Evolutionary conservation across 2,888 invertebrate species (phyloP), one percentile per base, ranked within the genome.

Genomic region (Enoplolaimus lenunculus): DNA sequence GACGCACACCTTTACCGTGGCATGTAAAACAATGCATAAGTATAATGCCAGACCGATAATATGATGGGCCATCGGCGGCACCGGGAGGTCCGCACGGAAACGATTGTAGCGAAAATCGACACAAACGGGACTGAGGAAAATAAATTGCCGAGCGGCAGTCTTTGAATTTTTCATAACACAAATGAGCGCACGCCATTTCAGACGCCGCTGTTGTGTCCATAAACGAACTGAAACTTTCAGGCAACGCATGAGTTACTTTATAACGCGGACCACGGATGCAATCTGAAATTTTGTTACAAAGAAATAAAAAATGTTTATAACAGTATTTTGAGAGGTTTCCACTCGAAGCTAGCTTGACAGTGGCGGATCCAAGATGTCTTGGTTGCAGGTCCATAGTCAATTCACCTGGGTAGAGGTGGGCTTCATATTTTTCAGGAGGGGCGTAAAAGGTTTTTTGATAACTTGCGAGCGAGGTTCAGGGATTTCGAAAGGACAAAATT

Each of bases 171-270:
- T 62, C 64, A 33, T 13, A 62, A 33, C 64, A 62, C 16, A 62
- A 33, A 62, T 62, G 26, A 33, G 64, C 64, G 31, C 64, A 62
- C 31, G 64, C 64, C 26, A 62, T 13, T 62, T 62, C 64, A n/a
- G 64, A 62, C 13, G 64, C 30, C 13, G n/a, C 64, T 7, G 31
- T 26, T 7, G 64, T 62, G 26, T 62, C 64, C 13, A 26, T 7
- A 33, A 62, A 62, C 7, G 64, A 62, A 13, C 13, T 33, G 26
- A 62, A 62, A 29, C 26, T 7, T 33, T 62, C 30, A 7, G 64
- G 64, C 26, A 62, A 13, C 7, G 64, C 64, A 7, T 33, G 7
- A 26, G 64, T 62, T n/a, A 62, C 64, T 13, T n/a, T 29, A n/a
- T 62, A 62, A 29, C 31, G 64, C 26, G 31, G n/a, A 29, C 31